Evolutionary conservation across 1,140 invertebrate species (phyloP), one percentile per base, ranked within the genome.

Genomic region (Eubasilissa regina): DNA sequence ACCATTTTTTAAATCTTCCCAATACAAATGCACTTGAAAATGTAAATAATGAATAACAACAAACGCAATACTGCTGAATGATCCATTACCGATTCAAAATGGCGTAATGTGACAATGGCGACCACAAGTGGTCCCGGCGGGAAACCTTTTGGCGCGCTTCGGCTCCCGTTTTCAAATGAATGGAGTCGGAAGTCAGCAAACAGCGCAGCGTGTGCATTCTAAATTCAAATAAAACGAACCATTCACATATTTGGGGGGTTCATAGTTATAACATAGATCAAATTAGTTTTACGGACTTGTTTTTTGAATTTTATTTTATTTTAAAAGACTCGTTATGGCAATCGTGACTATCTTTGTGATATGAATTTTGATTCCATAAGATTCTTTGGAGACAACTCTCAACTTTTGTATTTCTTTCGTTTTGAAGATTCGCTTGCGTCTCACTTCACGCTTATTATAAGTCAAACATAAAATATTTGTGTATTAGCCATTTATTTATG

Each of bases 41-140:
- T 70, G 48, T 53, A 73, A 73, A 73, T 21, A 73, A 73, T 13
- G 17, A 7, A 35, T 19, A 45, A 53, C 68, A 73, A 51, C 15
- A 73, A 48, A 15, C 15, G 51, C 44, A 73, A 48, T 53, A 53
- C 19, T 73, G 19, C 51, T 12, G 21, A 53, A 48, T 48, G 45
- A 73, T 70, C 68, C 47, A 73, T 53, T 55, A 44, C 15, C 3
- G 21, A 75, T 58, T 75, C 73, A 75, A 75, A 62, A 75, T 75
- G 73, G 73, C 55, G 73, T 55, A 75, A 60, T 12, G 43, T n/a
- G 25, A 75, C 73, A 75, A 75, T 75, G 55, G 73, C 55, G 35
- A 62, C 73, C 73, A 75, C 73, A 75, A 75, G 35, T 62, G 55
- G 53, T 53, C 68, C 53, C 53, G 35, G 43, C 25, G 58, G 53